Percentiles rank a stretch among this genome's conserved stretches.
Evolutionary conservation across 2,888 invertebrate species (phyloP).

Genomic region (Dione juno): DNA sequence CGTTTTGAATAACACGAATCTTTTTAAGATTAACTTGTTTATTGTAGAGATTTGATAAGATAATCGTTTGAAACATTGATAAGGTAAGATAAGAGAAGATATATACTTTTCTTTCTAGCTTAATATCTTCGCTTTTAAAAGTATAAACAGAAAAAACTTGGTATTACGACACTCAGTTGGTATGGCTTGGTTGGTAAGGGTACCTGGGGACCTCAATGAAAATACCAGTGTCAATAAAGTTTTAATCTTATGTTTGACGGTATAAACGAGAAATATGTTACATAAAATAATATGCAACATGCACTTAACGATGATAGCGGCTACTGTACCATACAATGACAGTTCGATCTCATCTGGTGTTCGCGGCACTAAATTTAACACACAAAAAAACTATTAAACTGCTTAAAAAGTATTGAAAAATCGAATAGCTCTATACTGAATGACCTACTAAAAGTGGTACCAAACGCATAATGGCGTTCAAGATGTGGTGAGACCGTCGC

Average conservation of each 20-base stretch:
- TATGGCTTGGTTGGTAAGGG: no score
- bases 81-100: no score
- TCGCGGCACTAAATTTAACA: conserved; percentile 45
- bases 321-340: conserved; percentile 46
- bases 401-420: not conserved
- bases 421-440: no score
- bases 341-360: conserved; percentile 38
- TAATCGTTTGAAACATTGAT: not conserved
- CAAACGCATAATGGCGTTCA: no score
- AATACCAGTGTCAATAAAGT: no score
- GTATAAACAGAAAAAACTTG: no score
- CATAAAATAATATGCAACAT: not conserved
- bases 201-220: no score
- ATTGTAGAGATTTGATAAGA: conserved; percentile 2
- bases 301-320: conserved; percentile 20
- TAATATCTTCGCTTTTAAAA: no score
- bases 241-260: no score
- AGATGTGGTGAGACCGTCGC: no score
- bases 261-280: not conserved
- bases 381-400: conserved; percentile 17
- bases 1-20: conserved; percentile 7
- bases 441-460: no score
- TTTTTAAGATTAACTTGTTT: conserved; percentile 11
- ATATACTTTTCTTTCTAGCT: not conserved
- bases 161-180: no score